Evolutionary conservation across 92 coral and sea anemone species (phyloP).

Genomic region (Bergia sp.): DNA sequence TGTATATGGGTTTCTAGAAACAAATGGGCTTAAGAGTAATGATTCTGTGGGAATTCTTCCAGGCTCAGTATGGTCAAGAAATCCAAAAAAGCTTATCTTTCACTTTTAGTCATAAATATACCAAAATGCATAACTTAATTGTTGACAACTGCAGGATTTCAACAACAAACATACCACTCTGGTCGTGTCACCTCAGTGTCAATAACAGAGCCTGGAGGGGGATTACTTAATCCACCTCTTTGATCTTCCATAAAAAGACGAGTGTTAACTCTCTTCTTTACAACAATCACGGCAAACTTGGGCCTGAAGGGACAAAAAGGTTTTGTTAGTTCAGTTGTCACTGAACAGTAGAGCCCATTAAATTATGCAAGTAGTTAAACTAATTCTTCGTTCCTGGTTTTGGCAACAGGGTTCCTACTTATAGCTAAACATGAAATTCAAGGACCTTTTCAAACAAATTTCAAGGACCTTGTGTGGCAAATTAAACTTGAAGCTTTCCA

Average conservation of each 20-base stretch:
- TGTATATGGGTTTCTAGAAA: too few species aligned
- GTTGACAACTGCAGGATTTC: background rate
- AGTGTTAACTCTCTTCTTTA: conserved; percentile 89
- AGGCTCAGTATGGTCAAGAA: too few species aligned
- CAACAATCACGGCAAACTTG: conserved; percentile 84
- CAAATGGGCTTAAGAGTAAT: too few species aligned
- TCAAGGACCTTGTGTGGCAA: too few species aligned
- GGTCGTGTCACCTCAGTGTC: conserved; percentile 81
- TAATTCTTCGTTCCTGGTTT: background rate
- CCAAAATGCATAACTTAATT: too few species aligned
- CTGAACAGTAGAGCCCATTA: background rate
- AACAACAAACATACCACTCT: conserved; percentile 71
- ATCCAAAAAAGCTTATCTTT: background rate
- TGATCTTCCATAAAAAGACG: conserved; percentile 74
- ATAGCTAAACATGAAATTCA: too few species aligned
- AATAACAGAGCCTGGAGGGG: conserved; percentile 93
- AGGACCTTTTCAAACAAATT: too few species aligned
- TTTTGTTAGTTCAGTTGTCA: background rate
- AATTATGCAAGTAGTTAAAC: too few species aligned
- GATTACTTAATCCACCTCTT: conserved; percentile 62
- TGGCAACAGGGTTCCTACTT: background rate
- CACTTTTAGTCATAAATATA: background rate
- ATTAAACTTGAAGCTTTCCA: too few species aligned
- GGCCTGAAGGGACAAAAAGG: conserved; percentile 57
- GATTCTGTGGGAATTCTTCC: too few species aligned